Percentiles rank a stretch among this genome's conserved stretches.
These are phyloP conservation scores for Burhinus oedicnemus DNA, from an alignment of 2,113 vertebrate genomes.

Conservation along the genomic window DNA sequence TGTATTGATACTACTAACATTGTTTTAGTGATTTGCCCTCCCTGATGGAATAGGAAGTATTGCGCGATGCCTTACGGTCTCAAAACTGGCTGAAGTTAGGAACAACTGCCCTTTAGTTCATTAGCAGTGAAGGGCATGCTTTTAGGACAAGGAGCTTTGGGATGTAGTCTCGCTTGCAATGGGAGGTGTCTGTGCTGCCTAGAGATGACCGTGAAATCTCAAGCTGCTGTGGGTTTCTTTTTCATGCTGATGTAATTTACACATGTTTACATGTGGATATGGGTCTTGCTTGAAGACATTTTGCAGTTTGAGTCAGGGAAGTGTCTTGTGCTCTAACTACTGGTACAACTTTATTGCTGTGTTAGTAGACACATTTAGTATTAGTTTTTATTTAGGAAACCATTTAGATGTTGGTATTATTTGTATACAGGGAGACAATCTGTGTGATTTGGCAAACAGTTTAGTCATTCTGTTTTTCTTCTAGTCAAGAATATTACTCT, in stretches of 20 bases:
- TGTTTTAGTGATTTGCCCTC: neutral
- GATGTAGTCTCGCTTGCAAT: neutral
- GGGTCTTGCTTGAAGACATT: neutral
- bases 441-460: conserved; percentile 30
- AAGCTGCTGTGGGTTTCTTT: neutral
- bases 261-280: neutral
- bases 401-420: neutral
- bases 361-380: neutral
- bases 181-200: neutral
- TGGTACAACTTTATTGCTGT: neutral
- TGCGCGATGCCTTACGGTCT: accelerated
- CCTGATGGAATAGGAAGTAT: neutral
- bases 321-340: neutral
- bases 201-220: neutral
- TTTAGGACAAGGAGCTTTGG: neutral
- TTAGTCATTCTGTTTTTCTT: conserved; percentile 37
- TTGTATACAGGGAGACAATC: conserved; percentile 39
- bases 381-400: conserved; percentile 18
- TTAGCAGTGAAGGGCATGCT: neutral
- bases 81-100: neutral
- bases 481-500: conserved; percentile 47
- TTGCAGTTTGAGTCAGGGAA: neutral
- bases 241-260: neutral
- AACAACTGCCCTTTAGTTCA: neutral
- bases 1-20: neutral